These are phyloP conservation scores for Aspidiotus rigidus DNA, from an alignment of 2,888 invertebrate genomes.

Conservation along the genomic window DNA sequence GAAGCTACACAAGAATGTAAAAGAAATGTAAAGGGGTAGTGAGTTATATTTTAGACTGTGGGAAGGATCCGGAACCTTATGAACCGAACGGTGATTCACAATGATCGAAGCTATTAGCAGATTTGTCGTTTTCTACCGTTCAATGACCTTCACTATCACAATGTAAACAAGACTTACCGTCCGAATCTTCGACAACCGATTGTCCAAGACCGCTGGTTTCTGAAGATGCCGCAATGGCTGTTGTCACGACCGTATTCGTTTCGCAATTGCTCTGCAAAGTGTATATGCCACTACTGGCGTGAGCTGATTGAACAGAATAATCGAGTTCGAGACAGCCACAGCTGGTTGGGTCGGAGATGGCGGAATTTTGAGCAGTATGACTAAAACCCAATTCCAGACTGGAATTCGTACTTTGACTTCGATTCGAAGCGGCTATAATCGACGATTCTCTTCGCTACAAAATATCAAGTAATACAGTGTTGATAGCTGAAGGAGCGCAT, in stretches of 20 bases:
- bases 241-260: conserved; percentile 48
- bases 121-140: too few species aligned
- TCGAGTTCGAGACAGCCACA: conserved; percentile 56
- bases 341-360: conserved; percentile 58
- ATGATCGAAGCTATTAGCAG: too few species aligned
- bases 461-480: neutral
- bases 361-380: conserved; percentile 77
- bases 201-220: conserved; percentile 42
- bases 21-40: too few species aligned
- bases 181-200: conserved; percentile 37
- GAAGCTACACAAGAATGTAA: too few species aligned
- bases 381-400: conserved; percentile 76
- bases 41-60: too few species aligned
- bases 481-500: neutral
- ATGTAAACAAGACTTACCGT: conserved; percentile 34
- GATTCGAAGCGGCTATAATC: conserved; percentile 15
- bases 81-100: too few species aligned
- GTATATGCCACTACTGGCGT: conserved; percentile 72
- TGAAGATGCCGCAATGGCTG: conserved; percentile 36
- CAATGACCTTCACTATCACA: too few species aligned
- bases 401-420: conserved; percentile 52
- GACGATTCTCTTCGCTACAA: conserved; percentile 19
- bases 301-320: conserved; percentile 45
- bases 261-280: conserved; percentile 55
- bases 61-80: too few species aligned